phyloP scores from a whole-genome alignment of 2,113 vertebrate genomes.

The Pteropus alecto region DNA sequence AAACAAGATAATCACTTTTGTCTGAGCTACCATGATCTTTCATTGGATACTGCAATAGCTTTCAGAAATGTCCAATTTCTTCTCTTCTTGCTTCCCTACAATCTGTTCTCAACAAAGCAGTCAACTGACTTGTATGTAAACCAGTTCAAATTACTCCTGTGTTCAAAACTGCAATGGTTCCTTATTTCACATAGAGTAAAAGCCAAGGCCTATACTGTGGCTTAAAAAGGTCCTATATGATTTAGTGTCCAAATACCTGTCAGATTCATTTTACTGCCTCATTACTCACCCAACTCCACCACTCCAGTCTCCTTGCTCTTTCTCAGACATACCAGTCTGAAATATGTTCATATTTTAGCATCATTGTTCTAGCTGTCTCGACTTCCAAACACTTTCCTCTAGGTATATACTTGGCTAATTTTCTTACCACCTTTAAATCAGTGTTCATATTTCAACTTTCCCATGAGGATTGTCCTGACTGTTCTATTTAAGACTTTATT shows the following conservation, averaged over 20 bases:
- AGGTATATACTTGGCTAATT: not conserved
- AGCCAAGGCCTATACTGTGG: not conserved
- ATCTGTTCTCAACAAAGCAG: not conserved
- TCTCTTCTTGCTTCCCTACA: not conserved
- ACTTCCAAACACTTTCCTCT: not conserved
- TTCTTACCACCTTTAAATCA: not conserved
- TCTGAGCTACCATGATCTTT: not conserved
- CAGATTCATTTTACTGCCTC: not conserved
- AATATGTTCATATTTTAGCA: not conserved
- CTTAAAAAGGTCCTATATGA: not conserved
- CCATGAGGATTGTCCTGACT: not conserved
- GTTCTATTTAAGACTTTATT: not conserved
- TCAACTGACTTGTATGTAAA: not conserved
- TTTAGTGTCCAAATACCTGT: not conserved
- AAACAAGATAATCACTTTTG: not conserved
- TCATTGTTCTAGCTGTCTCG: not conserved
- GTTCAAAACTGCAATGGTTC: not conserved
- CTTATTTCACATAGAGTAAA: not conserved
- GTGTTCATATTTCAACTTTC: not conserved
- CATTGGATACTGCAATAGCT: not conserved
- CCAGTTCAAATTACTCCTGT: not conserved
- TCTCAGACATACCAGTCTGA: not conserved
- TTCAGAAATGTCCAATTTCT: not conserved
- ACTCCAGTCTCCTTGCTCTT: not conserved
- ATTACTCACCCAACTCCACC: not conserved